Conservation (phyloP, 2,797 vertebrate species). For the Fistularia tabacaria region DNA sequence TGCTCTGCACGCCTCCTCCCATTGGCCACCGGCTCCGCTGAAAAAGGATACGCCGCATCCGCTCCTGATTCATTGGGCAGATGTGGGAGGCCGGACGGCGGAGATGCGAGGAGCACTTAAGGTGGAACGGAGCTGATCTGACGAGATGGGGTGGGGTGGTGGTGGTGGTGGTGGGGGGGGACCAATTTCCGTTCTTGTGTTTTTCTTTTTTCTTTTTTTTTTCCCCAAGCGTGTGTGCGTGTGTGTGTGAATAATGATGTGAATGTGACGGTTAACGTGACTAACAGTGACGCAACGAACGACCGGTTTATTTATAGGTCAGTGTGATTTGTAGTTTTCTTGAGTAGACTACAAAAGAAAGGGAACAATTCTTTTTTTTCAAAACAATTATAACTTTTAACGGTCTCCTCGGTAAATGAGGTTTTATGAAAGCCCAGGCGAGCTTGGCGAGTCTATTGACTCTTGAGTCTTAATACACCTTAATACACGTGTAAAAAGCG, state of each 20-base stretch:
- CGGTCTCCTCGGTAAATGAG: too few relatives aligned
- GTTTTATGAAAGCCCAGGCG: too few relatives aligned
- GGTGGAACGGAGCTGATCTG: conserved; percentile 58
- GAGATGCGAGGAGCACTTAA: conserved; percentile 71
- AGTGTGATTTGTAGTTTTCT: background rate
- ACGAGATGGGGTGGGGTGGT: too few relatives aligned
- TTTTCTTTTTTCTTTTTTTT: conserved; percentile 1
- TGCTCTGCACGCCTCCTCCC: conserved; percentile 68
- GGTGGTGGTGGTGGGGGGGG: conserved; percentile 6
- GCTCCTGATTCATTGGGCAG: conserved; percentile 79
- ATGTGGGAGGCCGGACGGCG: conserved; percentile 66
- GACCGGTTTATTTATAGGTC: conserved; percentile 12
- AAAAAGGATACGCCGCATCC: conserved; percentile 82
- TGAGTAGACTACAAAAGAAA: background rate
- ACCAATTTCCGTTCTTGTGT: conserved; percentile 48
- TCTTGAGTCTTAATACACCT: too few relatives aligned
- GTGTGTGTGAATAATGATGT: conserved; percentile 57
- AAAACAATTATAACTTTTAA: too few relatives aligned
- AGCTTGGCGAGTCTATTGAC: too few relatives aligned
- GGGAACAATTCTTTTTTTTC: too few relatives aligned
- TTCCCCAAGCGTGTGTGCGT: too few relatives aligned
- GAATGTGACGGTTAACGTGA: too few relatives aligned
- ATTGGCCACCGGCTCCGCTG: conserved; percentile 76
- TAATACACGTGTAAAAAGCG: too few relatives aligned
- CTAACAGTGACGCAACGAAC: conserved; percentile 36